Percentiles rank a stretch among this genome's conserved stretches.
Evolutionary conservation across 2,113 vertebrate genomes (phyloP).

Genomic region (Ceuthmochares aereus): DNA sequence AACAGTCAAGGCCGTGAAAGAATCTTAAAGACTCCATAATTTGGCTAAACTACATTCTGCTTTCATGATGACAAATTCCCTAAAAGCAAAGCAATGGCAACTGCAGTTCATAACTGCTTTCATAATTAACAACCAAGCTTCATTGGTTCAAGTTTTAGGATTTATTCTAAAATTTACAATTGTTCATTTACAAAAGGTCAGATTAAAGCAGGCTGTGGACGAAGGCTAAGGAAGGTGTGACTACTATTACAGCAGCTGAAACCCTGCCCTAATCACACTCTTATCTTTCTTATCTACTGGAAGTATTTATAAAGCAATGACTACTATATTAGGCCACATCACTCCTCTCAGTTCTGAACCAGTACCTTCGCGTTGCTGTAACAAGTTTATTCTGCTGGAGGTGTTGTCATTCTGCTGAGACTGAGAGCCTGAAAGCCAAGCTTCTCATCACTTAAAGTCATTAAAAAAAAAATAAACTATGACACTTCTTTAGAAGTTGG

Average conservation of each 20-base stretch:
- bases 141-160: accelerated
- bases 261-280: conserved; percentile 25
- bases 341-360: conserved; percentile 3
- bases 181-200: background rate
- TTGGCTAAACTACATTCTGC: background rate
- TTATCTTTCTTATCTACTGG: conserved; percentile 54
- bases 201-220: background rate
- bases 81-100: background rate
- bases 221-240: background rate
- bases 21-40: background rate
- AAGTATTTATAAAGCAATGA: conserved; percentile 50
- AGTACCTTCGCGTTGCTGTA: background rate
- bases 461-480: conserved; percentile 42
- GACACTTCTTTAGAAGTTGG: conserved; percentile 40
- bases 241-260: conserved; percentile 16
- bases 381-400: background rate
- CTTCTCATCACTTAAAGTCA: conserved; percentile 36
- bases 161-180: background rate
- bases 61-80: background rate
- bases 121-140: background rate
- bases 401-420: conserved; percentile 40
- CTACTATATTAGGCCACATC: conserved; percentile 14
- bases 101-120: background rate
- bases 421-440: conserved; percentile 40
- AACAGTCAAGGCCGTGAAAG: background rate